phyloP scores from a whole-genome alignment of 2,888 invertebrate genomes.

The Sarcophaga subvicina region DNA sequence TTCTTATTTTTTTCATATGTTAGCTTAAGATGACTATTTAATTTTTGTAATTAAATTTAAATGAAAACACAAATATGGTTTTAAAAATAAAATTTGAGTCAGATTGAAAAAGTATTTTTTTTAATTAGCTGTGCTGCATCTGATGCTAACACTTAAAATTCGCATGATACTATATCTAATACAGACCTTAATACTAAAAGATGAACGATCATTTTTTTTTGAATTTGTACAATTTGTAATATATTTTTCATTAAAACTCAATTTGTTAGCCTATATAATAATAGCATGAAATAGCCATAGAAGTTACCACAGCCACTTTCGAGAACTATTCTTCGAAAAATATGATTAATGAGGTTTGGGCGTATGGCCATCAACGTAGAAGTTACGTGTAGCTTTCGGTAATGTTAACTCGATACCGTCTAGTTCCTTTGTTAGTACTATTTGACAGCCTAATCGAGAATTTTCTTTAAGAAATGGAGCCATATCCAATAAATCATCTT shows the following conservation, averaged over 20 bases:
- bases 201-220: no score
- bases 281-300: slow-evolving; percentile 2
- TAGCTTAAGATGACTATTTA: slow-evolving; percentile 35
- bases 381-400: slow-evolving; percentile 95
- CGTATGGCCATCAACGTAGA: slow-evolving; percentile 98
- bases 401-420: slow-evolving; percentile 92
- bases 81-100: slow-evolving; percentile 17
- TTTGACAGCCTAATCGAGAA: slow-evolving; percentile 97
- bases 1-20: not conserved
- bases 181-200: no score
- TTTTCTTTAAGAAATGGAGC: slow-evolving; percentile 97
- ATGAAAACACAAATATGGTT: slow-evolving; percentile 3
- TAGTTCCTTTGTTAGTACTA: slow-evolving; percentile 91
- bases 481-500: slow-evolving; percentile 98
- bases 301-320: slow-evolving; percentile 11
- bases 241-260: not conserved
- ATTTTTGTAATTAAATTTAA: slow-evolving; percentile 38
- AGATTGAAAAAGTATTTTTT: slow-evolving; percentile 1
- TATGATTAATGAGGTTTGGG: slow-evolving; percentile 92
- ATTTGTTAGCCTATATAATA: not conserved
- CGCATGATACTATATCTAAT: no score
- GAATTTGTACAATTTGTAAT: not conserved
- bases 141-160: no score
- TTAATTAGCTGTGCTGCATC: not conserved
- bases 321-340: not conserved